A percentile compares a stretch with the other conserved stretches of the same genome.
Evolutionary conservation across 2,113 vertebrate species (phyloP).

Genomic region (Okapia johnstoni): DNA sequence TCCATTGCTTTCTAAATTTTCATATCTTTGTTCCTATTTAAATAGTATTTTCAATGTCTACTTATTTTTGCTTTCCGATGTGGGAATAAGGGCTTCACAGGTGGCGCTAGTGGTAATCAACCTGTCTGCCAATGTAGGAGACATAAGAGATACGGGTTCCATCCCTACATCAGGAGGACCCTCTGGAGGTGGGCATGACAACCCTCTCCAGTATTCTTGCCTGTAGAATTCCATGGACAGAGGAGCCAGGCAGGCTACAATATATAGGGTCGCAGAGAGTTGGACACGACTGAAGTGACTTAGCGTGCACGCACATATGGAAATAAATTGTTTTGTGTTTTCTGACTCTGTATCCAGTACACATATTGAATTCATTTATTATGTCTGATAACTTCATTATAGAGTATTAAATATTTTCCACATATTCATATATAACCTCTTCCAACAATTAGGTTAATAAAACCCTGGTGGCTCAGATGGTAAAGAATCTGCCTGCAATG

Average conservation of each 20-base stretch:
- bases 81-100: not conserved
- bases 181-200: not conserved
- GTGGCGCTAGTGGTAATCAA: not conserved
- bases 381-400: not conserved
- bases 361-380: not conserved
- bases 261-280: too few relatives aligned
- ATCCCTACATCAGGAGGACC: not conserved
- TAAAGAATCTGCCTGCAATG: too few relatives aligned
- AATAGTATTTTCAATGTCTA: not conserved
- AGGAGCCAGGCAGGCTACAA: too few relatives aligned
- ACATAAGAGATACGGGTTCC: not conserved
- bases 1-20: not conserved
- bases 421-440: not conserved
- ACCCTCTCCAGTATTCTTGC: not conserved
- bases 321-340: not conserved
- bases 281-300: too few relatives aligned
- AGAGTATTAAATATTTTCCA: not conserved
- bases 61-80: not conserved
- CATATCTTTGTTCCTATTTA: not conserved
- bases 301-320: too few relatives aligned
- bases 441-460: not conserved
- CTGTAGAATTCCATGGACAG: not conserved
- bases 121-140: not conserved
- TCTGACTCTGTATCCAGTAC: not conserved
- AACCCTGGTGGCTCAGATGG: not conserved